These are phyloP conservation scores for Synergus itoensis DNA, from an alignment of 2,888 invertebrate species.

Conservation along the genomic window DNA sequence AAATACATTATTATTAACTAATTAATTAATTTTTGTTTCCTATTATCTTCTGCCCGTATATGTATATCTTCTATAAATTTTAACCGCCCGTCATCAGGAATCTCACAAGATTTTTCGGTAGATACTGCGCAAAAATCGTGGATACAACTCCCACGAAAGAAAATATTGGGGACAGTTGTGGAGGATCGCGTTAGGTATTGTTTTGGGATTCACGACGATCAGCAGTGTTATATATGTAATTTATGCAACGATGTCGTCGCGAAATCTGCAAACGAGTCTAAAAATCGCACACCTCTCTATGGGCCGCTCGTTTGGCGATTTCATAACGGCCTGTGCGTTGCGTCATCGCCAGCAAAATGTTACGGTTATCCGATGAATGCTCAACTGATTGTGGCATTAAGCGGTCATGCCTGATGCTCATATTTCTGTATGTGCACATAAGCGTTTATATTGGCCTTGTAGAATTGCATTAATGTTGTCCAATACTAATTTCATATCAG, in stretches of 20 bases:
- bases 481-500: neutral
- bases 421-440: conserved; percentile 24
- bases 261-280: conserved; percentile 59
- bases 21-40: no score
- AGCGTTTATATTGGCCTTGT: neutral
- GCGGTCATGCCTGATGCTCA: conserved; percentile 43
- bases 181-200: conserved; percentile 20
- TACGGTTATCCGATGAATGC: conserved; percentile 54
- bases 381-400: conserved; percentile 50
- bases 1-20: neutral
- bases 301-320: conserved; percentile 54
- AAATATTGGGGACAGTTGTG: conserved; percentile 11
- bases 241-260: conserved; percentile 53
- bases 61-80: no score
- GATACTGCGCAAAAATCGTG: neutral
- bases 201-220: conserved; percentile 39
- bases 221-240: conserved; percentile 40
- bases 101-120: no score
- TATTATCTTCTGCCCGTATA: no score
- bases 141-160: neutral
- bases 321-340: conserved; percentile 51
- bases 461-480: conserved; percentile 12
- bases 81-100: no score
- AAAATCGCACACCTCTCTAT: conserved; percentile 59
- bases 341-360: conserved; percentile 55